Conservation (phyloP, 2,797 vertebrate genomes). For the Helarctos malayanus region DNA sequence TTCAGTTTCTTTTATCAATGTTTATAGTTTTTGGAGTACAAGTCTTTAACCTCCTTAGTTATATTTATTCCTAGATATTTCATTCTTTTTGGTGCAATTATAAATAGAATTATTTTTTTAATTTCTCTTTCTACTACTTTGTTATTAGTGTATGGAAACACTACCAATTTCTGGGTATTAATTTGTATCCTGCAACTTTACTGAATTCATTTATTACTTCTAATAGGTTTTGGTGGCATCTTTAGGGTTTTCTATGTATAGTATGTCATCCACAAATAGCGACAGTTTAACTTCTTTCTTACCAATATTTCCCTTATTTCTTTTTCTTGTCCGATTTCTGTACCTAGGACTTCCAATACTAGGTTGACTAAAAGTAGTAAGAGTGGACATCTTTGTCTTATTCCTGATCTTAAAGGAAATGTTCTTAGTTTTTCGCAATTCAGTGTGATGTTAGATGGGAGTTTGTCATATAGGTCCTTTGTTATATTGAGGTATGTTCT, state of each 20-base stretch:
- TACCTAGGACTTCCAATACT: background rate
- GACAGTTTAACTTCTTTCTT: background rate
- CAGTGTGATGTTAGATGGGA: background rate
- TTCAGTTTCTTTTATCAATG: background rate
- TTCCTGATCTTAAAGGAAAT: background rate
- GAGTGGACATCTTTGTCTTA: background rate
- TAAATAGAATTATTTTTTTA: background rate
- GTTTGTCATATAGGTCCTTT: background rate
- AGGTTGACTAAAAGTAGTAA: background rate
- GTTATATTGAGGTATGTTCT: background rate
- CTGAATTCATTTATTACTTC: background rate
- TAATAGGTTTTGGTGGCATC: background rate
- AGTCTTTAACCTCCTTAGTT: background rate
- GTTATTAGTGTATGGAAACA: background rate
- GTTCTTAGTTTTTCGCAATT: background rate
- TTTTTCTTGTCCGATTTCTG: background rate
- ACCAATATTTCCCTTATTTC: background rate
- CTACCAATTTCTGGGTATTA: background rate
- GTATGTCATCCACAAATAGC: background rate
- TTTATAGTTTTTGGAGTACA: background rate
- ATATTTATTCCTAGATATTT: background rate
- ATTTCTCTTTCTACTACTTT: background rate
- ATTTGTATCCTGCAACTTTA: background rate
- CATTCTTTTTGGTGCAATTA: background rate
- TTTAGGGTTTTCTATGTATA: background rate